These are phyloP conservation scores for Tipula vernalis DNA, from an alignment of 2,888 invertebrate species.

Conservation along the genomic window DNA sequence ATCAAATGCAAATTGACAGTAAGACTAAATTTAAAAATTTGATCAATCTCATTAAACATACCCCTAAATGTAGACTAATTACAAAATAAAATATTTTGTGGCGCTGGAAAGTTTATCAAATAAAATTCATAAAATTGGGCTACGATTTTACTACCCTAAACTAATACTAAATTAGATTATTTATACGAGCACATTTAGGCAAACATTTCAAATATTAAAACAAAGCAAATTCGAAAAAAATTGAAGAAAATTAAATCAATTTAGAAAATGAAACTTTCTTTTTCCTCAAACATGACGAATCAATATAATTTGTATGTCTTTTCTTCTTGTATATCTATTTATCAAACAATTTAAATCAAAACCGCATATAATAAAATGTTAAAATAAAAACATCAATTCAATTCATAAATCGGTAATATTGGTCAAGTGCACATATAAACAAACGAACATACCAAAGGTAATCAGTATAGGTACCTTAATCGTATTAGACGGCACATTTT, in stretches of 20 bases:
- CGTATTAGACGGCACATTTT: neutral
- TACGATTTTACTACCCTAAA: too few relatives aligned
- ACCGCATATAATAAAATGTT: neutral
- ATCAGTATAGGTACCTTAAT: neutral
- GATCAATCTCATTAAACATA: too few relatives aligned
- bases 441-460: too few relatives aligned
- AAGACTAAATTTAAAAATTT: too few relatives aligned
- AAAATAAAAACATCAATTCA: neutral
- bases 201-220: too few relatives aligned
- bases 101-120: too few relatives aligned
- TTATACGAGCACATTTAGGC: neutral
- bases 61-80: too few relatives aligned
- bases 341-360: neutral
- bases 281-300: neutral
- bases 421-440: neutral
- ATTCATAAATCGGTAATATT: neutral
- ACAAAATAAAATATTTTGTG: too few relatives aligned
- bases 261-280: neutral
- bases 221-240: neutral
- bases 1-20: too few relatives aligned
- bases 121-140: too few relatives aligned
- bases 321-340: too few relatives aligned
- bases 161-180: neutral
- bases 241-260: neutral
- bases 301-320: neutral